Percentiles rank a stretch among this genome's conserved stretches.
phyloP scores from a whole-genome alignment of 2,888 invertebrate species.

The Anthophora plumipes region DNA sequence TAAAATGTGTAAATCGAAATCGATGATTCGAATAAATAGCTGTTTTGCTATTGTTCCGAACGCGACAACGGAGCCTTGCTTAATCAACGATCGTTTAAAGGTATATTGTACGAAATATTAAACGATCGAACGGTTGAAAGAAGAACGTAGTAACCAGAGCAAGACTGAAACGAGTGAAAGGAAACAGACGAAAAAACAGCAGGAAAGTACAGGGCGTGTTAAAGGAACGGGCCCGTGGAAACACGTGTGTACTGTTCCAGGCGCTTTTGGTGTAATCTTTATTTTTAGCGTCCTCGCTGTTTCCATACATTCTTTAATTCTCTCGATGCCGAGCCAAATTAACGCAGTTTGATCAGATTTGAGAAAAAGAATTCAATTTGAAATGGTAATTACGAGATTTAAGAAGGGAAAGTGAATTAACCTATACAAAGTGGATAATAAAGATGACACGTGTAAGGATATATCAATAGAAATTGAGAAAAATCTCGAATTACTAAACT shows the following conservation, averaged over 20 bases:
- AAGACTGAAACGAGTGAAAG: neutral
- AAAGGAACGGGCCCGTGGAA: constrained; percentile 13
- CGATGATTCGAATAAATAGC: constrained; percentile 50
- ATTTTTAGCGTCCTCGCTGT: neutral
- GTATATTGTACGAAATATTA: constrained; percentile 50
- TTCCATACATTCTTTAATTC: too few relatives aligned
- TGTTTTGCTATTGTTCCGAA: constrained; percentile 32
- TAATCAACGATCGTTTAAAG: constrained; percentile 44
- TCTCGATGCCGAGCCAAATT: too few relatives aligned
- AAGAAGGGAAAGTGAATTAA: too few relatives aligned
- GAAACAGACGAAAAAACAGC: neutral
- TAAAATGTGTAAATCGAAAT: constrained; percentile 37
- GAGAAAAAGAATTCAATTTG: too few relatives aligned
- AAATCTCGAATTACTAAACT: too few relatives aligned
- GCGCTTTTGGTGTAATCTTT: too few relatives aligned
- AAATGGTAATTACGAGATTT: too few relatives aligned
- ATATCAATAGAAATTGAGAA: too few relatives aligned
- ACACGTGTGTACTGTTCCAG: too few relatives aligned
- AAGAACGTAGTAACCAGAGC: constrained; percentile 1
- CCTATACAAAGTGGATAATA: too few relatives aligned
- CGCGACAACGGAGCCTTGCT: constrained; percentile 9
- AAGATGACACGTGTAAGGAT: too few relatives aligned
- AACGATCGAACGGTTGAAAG: constrained; percentile 9
- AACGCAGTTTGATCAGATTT: too few relatives aligned
- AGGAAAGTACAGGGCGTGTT: constrained; percentile 8